Conservation (phyloP, 2,888 invertebrate genomes). For the Carcina quercana region DNA sequence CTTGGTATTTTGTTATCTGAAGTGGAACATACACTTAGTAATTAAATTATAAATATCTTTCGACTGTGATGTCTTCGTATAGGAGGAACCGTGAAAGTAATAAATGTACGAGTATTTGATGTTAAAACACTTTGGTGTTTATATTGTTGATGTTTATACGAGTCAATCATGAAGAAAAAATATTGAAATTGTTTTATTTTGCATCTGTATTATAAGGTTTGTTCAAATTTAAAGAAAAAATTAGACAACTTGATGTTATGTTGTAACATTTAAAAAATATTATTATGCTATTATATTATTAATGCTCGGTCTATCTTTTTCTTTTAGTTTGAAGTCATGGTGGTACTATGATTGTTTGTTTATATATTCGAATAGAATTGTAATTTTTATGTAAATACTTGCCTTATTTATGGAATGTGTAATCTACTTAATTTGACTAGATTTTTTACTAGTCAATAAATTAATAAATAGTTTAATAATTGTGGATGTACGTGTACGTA, state of each 20-base stretch:
- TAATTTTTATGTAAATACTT: conserved; percentile 64
- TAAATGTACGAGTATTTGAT: too few relatives aligned
- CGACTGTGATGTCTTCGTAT: conserved; percentile 73
- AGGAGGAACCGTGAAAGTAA: conserved; percentile 49
- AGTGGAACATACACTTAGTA: conserved; percentile 22
- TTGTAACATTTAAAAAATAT: too few relatives aligned
- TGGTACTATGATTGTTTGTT: conserved; percentile 46
- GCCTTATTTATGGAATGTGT: conserved; percentile 55
- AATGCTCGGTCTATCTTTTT: too few relatives aligned
- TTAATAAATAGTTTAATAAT: conserved; percentile 23
- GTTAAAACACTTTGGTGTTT: conserved; percentile 38
- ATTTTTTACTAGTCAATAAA: conserved; percentile 62
- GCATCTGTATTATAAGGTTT: conserved; percentile 62
- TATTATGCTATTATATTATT: too few relatives aligned
- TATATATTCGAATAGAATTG: conserved; percentile 46
- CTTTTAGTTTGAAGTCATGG: too few relatives aligned
- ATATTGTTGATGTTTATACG: conserved; percentile 54
- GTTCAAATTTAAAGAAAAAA: too few relatives aligned
- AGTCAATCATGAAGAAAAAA: conserved; percentile 31
- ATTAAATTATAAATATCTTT: conserved; percentile 45
- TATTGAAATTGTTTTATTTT: conserved; percentile 36
- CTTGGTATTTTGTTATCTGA: too few relatives aligned
- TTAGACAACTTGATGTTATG: too few relatives aligned
- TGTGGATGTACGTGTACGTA: conserved; percentile 14
- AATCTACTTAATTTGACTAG: conserved; percentile 59